phyloP scores from a whole-genome alignment of 2,888 invertebrate species.

The Lasioglossum malachurum region DNA sequence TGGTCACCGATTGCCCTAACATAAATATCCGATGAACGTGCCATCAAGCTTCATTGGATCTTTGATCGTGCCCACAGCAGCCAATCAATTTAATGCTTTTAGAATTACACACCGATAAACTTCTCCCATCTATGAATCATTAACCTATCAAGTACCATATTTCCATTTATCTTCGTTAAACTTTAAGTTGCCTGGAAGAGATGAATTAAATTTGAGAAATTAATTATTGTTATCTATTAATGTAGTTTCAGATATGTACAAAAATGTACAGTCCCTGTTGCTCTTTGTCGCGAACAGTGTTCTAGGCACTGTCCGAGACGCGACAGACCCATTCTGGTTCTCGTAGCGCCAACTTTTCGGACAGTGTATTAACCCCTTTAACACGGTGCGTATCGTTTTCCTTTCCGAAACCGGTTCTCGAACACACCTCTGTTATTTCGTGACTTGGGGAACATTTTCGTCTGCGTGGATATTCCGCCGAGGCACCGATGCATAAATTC shows the following conservation, averaged over 20 bases:
- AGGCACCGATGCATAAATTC: conserved; percentile 55
- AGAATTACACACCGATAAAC: background rate
- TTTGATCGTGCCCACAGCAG: background rate
- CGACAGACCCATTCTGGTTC: background rate
- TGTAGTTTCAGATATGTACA: no score
- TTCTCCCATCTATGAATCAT: background rate
- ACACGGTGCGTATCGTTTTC: conserved; percentile 56
- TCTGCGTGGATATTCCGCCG: conserved; percentile 47
- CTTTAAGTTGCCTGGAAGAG: no score
- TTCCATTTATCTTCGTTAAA: no score
- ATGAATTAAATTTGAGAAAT: no score
- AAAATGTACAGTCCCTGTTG: no score
- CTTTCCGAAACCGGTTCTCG: conserved; percentile 51
- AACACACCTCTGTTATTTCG: conserved; percentile 57
- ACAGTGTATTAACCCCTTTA: conserved; percentile 53
- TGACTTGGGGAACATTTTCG: conserved; percentile 59
- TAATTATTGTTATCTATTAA: no score
- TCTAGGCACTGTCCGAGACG: background rate
- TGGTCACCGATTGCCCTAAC: conserved; percentile 47
- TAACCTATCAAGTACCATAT: background rate
- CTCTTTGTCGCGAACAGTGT: background rate
- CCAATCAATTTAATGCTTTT: background rate
- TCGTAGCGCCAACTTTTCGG: conserved; percentile 40
- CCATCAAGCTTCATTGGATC: conserved; percentile 2
- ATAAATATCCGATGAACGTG: background rate